Percentiles rank a stretch among this genome's conserved stretches.
phyloP scores from a whole-genome alignment of 2,113 vertebrate genomes.

The Casuarius casuarius region DNA sequence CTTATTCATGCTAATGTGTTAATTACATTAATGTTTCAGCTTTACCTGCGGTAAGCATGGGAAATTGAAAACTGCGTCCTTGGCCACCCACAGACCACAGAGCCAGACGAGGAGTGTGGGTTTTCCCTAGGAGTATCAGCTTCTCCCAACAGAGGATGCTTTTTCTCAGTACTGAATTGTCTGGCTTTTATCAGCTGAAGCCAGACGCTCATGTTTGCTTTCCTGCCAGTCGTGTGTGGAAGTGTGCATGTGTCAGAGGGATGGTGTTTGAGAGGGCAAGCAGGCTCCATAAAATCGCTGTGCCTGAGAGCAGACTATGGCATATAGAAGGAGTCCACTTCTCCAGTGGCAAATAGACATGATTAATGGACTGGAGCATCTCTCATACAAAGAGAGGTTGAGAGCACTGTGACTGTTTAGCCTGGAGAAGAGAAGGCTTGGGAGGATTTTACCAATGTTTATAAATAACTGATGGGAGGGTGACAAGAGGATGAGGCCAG shows the following conservation, averaged over 20 bases:
- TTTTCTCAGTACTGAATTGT: neutral
- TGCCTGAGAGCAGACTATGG: neutral
- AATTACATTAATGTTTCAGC: slow-evolving; percentile 20
- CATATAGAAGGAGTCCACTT: neutral
- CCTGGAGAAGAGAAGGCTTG: neutral
- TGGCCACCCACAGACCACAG: neutral
- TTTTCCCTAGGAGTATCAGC: neutral
- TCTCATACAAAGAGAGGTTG: neutral
- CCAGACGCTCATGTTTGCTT: neutral
- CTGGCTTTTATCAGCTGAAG: slow-evolving; percentile 17
- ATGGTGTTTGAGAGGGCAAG: neutral
- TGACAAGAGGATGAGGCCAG: neutral
- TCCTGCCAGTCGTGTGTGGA: neutral
- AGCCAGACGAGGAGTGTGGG: fast-evolving
- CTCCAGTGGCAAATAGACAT: neutral
- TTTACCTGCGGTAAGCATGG: neutral
- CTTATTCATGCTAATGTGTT: neutral
- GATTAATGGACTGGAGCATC: neutral
- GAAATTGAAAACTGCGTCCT: neutral
- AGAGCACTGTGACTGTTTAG: no score
- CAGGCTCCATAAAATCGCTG: neutral
- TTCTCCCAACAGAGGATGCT: neutral
- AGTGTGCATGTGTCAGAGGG: neutral
- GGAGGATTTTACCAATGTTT: neutral
- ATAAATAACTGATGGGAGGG: neutral